Base-by-base conservation (phyloP, 2,113 vertebrate genomes). In the Smithornis capensis region DNA sequence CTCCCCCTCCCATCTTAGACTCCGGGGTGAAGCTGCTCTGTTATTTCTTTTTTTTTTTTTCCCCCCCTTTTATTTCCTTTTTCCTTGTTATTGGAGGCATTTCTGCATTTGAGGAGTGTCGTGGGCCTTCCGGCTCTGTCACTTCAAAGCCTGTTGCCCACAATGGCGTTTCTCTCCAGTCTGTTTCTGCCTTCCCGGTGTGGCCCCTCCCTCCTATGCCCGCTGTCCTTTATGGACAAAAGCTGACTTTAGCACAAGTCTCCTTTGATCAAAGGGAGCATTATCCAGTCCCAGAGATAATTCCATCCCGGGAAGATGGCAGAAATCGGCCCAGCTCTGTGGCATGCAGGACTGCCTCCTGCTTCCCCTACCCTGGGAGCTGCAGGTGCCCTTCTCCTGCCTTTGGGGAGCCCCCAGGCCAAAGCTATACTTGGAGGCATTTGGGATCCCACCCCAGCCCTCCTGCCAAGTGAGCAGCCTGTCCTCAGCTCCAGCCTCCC, bases 161-260 rank as follows among this genome's bases (percentile, higher is more conserved):
- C 56, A 25, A 9, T 7, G 70, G n/a, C 44, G 16, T 80, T 87
- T 85, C 59, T 67, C 68, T 59, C 53, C 55, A 74, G 47, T 53
- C 55, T 1, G 0, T 63, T 83, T 33, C 79, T 5, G 37, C 60
- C 2, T 1, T 22, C 18, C 68, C 55, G 0, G 5, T 35, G 55
- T 12, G 1, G 0, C 17, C 8, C 3, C 29, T 49, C 14, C 22
- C 25, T 63, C 27, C 75, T 0, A 2, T 2, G 0, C 65, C 52
- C 2, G 3, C 19, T 0, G 21, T 50, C 83, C 92, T 63, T 70
- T 33, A 56, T 24, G 69, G 91, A 62, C 87, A 65, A 88, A 75
- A 76, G 60, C 70, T 37, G 94, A 33, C 44, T 65, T 59, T 11
- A 74, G 67, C 74, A 59, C 14, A 7, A 59, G 49, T 12, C 70